A percentile compares a stretch with the other conserved stretches of the same genome.
Evolutionary conservation across 1,140 invertebrate species (phyloP).

Genomic region (Rhyacophila brunnea): DNA sequence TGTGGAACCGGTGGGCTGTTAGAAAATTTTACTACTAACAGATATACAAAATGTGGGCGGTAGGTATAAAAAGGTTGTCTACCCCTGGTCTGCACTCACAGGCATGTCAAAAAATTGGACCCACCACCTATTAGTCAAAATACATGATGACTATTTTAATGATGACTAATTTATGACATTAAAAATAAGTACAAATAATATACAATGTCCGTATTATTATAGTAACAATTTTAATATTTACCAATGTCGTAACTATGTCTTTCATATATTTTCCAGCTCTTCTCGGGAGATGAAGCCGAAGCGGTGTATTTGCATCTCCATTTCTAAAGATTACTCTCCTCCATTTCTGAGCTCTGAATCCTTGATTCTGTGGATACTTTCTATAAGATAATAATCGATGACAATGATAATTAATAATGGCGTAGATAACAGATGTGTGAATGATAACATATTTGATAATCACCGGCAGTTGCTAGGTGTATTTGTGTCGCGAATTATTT

Average conservation of each 20-base stretch:
- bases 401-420: background rate
- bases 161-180: too few relatives aligned
- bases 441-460: background rate
- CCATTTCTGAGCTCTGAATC: constrained; percentile 12
- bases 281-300: constrained; percentile 38
- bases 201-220: too few relatives aligned
- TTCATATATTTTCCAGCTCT: constrained; percentile 47
- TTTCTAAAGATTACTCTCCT: constrained; percentile 29
- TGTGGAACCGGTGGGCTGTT: too few relatives aligned
- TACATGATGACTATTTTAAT: too few relatives aligned
- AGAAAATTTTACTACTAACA: too few relatives aligned
- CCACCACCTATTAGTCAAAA: too few relatives aligned
- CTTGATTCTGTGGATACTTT: constrained; percentile 20
- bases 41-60: too few relatives aligned
- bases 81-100: too few relatives aligned
- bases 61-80: too few relatives aligned
- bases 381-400: constrained; percentile 9
- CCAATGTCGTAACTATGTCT: constrained; percentile 56
- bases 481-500: background rate
- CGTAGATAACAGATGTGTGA: background rate
- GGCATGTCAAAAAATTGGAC: too few relatives aligned
- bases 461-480: background rate
- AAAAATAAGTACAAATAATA: too few relatives aligned
- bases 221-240: constrained; percentile 23
- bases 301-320: constrained; percentile 26